Conservation (phyloP, 2,888 invertebrate genomes). For the Sphaeridia pumilis region DNA sequence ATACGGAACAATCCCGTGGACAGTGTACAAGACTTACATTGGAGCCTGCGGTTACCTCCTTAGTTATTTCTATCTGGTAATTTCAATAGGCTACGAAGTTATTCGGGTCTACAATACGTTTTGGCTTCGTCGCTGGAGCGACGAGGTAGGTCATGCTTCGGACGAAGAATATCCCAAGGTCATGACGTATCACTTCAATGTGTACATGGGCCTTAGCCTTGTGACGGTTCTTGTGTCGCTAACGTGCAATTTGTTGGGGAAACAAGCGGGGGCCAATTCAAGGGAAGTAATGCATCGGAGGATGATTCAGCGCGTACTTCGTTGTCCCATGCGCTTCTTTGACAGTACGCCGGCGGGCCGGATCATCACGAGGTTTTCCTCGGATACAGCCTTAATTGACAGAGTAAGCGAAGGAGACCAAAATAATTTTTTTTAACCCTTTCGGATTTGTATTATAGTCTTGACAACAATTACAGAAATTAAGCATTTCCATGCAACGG, state of each 20-base stretch:
- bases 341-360: conserved; percentile 55
- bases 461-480: conserved; percentile 53
- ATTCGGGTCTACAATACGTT: conserved; percentile 60
- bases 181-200: conserved; percentile 50
- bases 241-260: conserved; percentile 53
- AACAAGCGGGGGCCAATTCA: conserved; percentile 55
- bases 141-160: conserved; percentile 37
- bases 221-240: conserved; percentile 50
- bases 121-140: conserved; percentile 61
- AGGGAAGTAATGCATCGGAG: conserved; percentile 55
- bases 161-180: conserved; percentile 27
- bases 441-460: too few relatives aligned
- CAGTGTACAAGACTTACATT: conserved; percentile 56
- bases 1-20: conserved; percentile 47
- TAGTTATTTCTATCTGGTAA: conserved; percentile 50
- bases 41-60: conserved; percentile 52
- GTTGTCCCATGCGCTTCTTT: conserved; percentile 55
- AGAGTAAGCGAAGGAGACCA: conserved; percentile 52
- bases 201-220: conserved; percentile 53
- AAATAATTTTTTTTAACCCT: too few relatives aligned
- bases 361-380: conserved; percentile 61
- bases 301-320: conserved; percentile 54
- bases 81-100: conserved; percentile 56
- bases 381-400: conserved; percentile 62
- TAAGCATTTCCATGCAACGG: conserved; percentile 62